phyloP scores from a whole-genome alignment of 1,140 invertebrate species.

The Drosophila albomicans region DNA sequence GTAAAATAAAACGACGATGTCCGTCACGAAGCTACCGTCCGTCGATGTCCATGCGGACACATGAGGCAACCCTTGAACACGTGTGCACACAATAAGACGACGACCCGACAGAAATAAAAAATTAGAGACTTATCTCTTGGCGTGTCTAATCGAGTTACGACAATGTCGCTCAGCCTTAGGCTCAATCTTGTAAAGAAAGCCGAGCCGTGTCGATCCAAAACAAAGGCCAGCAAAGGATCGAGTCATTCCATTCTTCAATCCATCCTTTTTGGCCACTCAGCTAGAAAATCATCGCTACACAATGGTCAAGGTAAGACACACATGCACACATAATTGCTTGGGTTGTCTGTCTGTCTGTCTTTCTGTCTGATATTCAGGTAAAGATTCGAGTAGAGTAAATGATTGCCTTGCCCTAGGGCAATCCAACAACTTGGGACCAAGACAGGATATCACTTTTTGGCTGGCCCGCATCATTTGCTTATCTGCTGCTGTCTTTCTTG shows the following conservation, averaged over 20 bases:
- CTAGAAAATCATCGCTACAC: conserved; percentile 67
- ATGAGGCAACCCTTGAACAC: conserved; percentile 65
- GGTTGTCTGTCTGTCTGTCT: conserved; percentile 38
- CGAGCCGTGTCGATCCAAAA: conserved; percentile 16
- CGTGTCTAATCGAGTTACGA: conserved; percentile 81
- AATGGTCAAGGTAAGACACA: conserved; percentile 65
- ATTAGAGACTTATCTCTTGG: conserved; percentile 76
- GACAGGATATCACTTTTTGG: conserved; percentile 72
- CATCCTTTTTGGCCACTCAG: conserved; percentile 50
- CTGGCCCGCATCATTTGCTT: conserved; percentile 71
- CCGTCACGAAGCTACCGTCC: conserved; percentile 52
- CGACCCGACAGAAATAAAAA: conserved; percentile 37
- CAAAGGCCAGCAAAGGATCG: conserved; percentile 57
- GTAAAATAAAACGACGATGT: conserved; percentile 33
- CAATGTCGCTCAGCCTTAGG: conserved; percentile 72
- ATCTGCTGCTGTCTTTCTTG: conserved; percentile 40
- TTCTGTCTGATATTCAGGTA: conserved; percentile 60
- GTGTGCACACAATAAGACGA: conserved; percentile 79
- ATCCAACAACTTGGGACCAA: conserved; percentile 47
- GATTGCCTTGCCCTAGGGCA: conserved; percentile 69
- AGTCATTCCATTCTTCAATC: conserved; percentile 51
- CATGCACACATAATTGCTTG: conserved; percentile 65
- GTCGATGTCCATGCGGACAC: conserved; percentile 15
- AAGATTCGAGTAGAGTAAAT: conserved; percentile 43
- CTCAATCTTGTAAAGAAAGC: conserved; percentile 36